Evolutionary conservation across 2,888 invertebrate species (phyloP), one percentile per base, ranked within the genome.

Genomic region (Aelia acuminata): DNA sequence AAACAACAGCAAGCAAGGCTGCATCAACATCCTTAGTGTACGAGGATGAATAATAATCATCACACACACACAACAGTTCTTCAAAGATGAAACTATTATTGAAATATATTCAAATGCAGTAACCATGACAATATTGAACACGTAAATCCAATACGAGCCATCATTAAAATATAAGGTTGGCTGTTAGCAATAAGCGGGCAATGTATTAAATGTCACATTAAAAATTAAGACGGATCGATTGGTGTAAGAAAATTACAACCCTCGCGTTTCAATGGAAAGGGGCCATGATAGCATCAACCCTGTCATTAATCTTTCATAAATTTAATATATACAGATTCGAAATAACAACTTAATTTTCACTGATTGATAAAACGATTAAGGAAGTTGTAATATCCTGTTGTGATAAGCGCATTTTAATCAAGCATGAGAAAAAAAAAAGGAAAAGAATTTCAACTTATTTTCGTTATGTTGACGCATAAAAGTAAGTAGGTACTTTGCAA

Each of bases 141-240:
- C 57, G 13, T 31, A 31, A 5, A 63, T 18, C 18, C 31, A 63
- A n/a, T n/a, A n/a, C n/a, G n/a, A n/a, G n/a, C 31, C 63, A 63
- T 63, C 63, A 63, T 63, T 63, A 63, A 63, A 63, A 63, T 31
- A 63, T 31, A 63, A 63, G 15, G 31, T 31, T 63, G 31, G 11
- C 15, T 15, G n/a, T 1, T 15, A 15, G 26, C 5, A 31, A 63
- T 63, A 63, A 35, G 31, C 4, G 15, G 63, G 3, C 7, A 31
- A 31, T 18, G 63, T 63, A 63, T 63, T 63, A 63, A 63, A 63
- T 63, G 63, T 63, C 63, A 63, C 63, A 63, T 63, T 63, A 35
- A 63, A 63, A 63, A 63, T 63, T 63, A 63, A 63, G 63, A 31
- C 18, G 31, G 63, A 63, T 63, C 63, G 63, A 63, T 63, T 31